Percentiles rank a stretch among this genome's conserved stretches.
Evolutionary conservation across 1,140 invertebrate genomes (phyloP).

Genomic region (Aphelenchoides besseyi): DNA sequence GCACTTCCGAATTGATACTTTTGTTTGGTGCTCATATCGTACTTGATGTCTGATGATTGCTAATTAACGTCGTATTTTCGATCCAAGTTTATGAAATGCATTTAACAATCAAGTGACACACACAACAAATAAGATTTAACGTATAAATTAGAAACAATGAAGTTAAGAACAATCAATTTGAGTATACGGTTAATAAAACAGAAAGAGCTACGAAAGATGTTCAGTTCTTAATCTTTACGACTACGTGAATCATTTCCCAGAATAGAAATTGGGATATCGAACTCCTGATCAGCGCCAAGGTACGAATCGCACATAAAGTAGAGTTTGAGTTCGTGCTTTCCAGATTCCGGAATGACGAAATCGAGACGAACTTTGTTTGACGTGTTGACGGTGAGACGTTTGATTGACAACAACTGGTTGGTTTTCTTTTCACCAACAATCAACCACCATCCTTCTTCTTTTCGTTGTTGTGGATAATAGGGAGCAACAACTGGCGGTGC

Average conservation of each 20-base stretch:
- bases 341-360: slow-evolving; percentile 78
- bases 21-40: no score
- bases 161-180: no score
- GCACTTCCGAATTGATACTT: no score
- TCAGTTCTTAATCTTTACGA: not conserved
- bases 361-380: slow-evolving; percentile 90
- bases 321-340: slow-evolving; percentile 74
- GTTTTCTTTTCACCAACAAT: slow-evolving; percentile 83
- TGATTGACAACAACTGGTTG: slow-evolving; percentile 92
- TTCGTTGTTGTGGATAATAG: slow-evolving; percentile 88
- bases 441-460: slow-evolving; percentile 99
- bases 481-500: slow-evolving; percentile 96
- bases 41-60: no score
- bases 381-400: slow-evolving; percentile 74
- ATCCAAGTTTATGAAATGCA: no score
- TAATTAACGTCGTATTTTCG: no score
- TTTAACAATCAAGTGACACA: no score
- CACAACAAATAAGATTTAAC: no score
- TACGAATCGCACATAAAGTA: slow-evolving; percentile 99
- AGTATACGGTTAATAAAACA: no score
- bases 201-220: no score
- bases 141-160: no score
- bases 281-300: slow-evolving; percentile 95
- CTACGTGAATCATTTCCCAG: not conserved
- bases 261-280: slow-evolving; percentile 69